phyloP scores from a whole-genome alignment of 2,113 vertebrate genomes.

The Sorex araneus region DNA sequence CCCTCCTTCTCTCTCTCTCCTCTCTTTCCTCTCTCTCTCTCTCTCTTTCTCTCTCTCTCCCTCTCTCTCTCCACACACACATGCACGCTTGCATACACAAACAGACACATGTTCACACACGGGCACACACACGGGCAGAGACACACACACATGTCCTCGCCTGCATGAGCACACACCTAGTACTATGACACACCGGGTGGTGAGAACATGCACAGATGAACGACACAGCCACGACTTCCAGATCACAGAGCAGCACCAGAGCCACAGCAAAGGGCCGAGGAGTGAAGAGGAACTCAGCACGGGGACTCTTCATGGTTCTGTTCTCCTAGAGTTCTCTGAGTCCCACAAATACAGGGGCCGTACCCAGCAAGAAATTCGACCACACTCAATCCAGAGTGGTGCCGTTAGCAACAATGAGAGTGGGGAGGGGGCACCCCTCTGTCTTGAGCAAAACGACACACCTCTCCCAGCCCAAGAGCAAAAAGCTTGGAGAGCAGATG shows the following conservation, averaged over 20 bases:
- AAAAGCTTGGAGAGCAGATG: background rate
- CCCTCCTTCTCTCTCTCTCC: too few species aligned
- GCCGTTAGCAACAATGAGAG: background rate
- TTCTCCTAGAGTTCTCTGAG: background rate
- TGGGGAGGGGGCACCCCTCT: too few species aligned
- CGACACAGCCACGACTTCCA: too few species aligned
- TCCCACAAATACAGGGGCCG: background rate
- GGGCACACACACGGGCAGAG: background rate
- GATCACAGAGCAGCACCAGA: background rate
- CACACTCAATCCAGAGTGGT: background rate
- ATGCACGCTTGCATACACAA: background rate
- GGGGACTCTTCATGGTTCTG: background rate
- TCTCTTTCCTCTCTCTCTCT: too few species aligned
- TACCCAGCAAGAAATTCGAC: background rate
- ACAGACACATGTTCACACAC: background rate
- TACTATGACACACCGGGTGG: background rate
- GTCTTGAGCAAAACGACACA: too few species aligned
- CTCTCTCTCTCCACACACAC: rapidly evolving
- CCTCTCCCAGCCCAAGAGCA: too few species aligned
- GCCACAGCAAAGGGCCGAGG: background rate
- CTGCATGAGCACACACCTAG: rapidly evolving
- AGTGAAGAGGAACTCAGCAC: background rate
- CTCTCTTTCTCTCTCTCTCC: too few species aligned
- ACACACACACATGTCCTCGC: rapidly evolving
- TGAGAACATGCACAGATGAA: background rate